Conservation (phyloP, 2,113 vertebrate species). For the Oreochromis tanganicae region DNA sequence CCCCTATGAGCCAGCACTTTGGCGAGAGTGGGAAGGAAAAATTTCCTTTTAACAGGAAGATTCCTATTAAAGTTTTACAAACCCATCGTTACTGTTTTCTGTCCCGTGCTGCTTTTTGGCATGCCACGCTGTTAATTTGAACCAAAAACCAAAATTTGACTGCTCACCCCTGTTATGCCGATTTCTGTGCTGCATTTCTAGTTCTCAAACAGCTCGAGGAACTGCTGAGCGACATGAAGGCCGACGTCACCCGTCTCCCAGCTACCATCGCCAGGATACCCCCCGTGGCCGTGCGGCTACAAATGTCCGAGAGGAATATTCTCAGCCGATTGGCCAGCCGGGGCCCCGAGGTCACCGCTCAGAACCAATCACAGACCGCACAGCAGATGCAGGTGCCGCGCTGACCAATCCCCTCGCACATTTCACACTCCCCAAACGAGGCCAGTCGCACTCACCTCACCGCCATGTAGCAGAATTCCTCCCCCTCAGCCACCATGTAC, state of each 20-base stretch:
- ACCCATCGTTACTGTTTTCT: background rate
- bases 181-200: constrained; percentile 45
- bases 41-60: background rate
- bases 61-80: background rate
- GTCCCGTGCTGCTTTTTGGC: background rate
- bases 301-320: constrained; percentile 98
- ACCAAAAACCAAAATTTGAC: background rate
- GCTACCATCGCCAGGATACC: constrained; percentile 96
- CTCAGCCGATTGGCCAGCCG: constrained; percentile 93
- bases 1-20: background rate
- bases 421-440: background rate
- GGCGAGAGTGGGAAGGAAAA: background rate
- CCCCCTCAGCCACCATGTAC: constrained; percentile 40
- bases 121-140: background rate
- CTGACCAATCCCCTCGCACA: constrained; percentile 29
- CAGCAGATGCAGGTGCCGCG: constrained; percentile 83
- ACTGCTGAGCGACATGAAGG: constrained; percentile 97
- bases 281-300: constrained; percentile 90
- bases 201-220: constrained; percentile 99
- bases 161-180: background rate
- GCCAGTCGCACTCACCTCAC: constrained; percentile 32
- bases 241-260: constrained; percentile 92
- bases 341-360: constrained; percentile 76
- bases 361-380: constrained; percentile 59
- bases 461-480: constrained; percentile 51